Base-by-base conservation (phyloP, 2,888 invertebrate genomes). In the Nomada goodeniana region DNA sequence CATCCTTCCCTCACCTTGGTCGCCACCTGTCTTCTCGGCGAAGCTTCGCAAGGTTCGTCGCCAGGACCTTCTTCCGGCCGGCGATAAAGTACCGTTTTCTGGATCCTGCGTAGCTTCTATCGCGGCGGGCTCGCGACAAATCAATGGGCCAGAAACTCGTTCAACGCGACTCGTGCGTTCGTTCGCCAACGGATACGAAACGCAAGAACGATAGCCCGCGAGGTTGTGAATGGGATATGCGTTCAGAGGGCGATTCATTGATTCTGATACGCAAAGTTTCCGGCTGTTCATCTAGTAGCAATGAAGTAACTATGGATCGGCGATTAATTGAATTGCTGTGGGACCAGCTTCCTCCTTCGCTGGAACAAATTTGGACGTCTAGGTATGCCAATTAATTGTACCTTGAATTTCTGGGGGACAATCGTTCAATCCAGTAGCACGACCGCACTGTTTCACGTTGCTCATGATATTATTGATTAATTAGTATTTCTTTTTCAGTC, bases 291-390 rank as follows among this genome's bases (percentile, higher is more conserved):
- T 80, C 80, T 71, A 59, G 71, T 23, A 42, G 53, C 52, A 71
- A 47, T 80, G 71, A 80, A 80, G 64, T 79, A 80, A 80, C 71
- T 70, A 80, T 53, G 60, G 80, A 5, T 11, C 2, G 23, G 52
- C 59, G 80, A 80, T 80, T 80, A 80, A 80, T 80, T 65, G 80
- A 80, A 80, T 80, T 80, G 71, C 71, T 80, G 53, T 47, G 20
- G 23, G 36, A 36, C 5, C 47, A 53, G 20, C n/a, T 59, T 75
- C 42, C 64, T 60, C 47, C 70, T 69, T 57, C 36, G 23, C 11
- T 7, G n/a, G 23, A 52, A 47, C 53, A 70, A 80, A 80, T 60
- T 9, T 50, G 63, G 36, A 69, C 29, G 59, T 42, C 26, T 42
- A 50, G 20, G 18, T 70, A 70, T 64, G 36, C 7, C 79, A 44